Base-by-base conservation (phyloP, 2,113 vertebrate genomes). In the Notiomystis cincta region DNA sequence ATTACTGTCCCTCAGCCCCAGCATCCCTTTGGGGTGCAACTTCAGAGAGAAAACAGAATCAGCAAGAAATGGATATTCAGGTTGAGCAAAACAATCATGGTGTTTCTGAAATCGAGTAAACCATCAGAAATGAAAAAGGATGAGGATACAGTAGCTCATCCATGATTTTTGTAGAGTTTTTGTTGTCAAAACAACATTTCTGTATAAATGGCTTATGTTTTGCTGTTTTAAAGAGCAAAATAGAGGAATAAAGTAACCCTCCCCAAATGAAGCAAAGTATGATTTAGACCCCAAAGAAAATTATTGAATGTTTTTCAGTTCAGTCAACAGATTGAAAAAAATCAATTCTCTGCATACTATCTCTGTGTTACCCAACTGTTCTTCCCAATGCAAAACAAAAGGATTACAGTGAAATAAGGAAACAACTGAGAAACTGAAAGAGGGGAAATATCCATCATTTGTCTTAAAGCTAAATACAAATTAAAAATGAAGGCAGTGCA, bases 321-420 rank as follows among this genome's bases (percentile, higher is more conserved):
- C 72, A 78, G 27, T n/a, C 76, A 91, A 73, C 50, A 75, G 47
- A 66, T 24, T 70, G 82, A 81, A 92, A 93, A 92, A 90, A 61
- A 86, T 83, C 7, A 5, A 67, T 87, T 67, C 23, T 72, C 54
- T 91, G 42, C 19, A 3, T 38, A 35, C 2, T 4, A 6, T 86
- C 51, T 87, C 56, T 81, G 31, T 58, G 28, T 78, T 78, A 67
- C 8, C 86, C 80, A 93, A 35, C 48, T 79, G 45, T 82, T 93
- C 40, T 42, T 93, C 48, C 31, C 37, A 73, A 47, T 37, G 67
- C 62, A 96, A 90, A 96, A 88, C 82, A 91, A 94, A 93, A 72
- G 70, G 75, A 90, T 94, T 94, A 90, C 47, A 73, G 51, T 1
- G 1, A 86, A 93, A 95, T 48, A 73, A 89, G 61, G 50, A 92